Conservation (phyloP, 1,140 invertebrate genomes). For the Drosophila watanabei region DNA sequence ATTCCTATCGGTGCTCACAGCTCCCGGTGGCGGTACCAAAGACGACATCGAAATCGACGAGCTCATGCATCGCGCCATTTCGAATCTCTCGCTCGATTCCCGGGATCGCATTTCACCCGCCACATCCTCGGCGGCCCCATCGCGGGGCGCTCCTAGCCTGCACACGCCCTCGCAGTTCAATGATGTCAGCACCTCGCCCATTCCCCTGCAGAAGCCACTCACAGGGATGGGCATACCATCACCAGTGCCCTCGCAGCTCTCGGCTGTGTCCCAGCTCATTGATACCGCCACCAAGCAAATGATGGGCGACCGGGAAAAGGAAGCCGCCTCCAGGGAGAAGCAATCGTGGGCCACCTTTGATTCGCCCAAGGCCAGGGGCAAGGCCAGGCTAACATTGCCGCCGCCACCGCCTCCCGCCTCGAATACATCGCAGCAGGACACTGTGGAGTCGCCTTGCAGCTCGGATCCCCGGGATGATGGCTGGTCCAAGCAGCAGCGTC, state of each 20-base stretch:
- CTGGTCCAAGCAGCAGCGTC: constrained; percentile 73
- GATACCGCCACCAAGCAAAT: constrained; percentile 80
- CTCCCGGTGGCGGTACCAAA: constrained; percentile 43
- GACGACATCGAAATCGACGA: constrained; percentile 85
- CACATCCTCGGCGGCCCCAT: constrained; percentile 62
- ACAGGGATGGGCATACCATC: constrained; percentile 69
- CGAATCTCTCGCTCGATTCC: constrained; percentile 82
- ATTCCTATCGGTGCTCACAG: constrained; percentile 62
- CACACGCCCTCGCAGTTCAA: constrained; percentile 74
- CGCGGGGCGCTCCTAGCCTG: constrained; percentile 37
- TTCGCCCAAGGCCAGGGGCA: constrained; percentile 77
- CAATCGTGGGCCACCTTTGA: constrained; percentile 85
- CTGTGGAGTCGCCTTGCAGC: constrained; percentile 90
- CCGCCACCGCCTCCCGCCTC: constrained; percentile 70
- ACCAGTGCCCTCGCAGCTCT: constrained; percentile 78
- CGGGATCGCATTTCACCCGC: constrained; percentile 79
- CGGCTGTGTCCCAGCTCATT: constrained; percentile 79
- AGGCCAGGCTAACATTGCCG: constrained; percentile 64
- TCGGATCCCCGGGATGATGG: constrained; percentile 90
- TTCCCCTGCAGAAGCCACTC: constrained; percentile 74
- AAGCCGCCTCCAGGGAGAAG: constrained; percentile 55
- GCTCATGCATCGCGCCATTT: constrained; percentile 84
- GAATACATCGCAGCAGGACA: constrained; percentile 84
- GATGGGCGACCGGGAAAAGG: constrained; percentile 55
- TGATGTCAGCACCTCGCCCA: constrained; percentile 84